Percentiles rank a stretch among this genome's conserved stretches.
phyloP scores from a whole-genome alignment of 2,113 vertebrate species.

The Heteronetta atricapilla region DNA sequence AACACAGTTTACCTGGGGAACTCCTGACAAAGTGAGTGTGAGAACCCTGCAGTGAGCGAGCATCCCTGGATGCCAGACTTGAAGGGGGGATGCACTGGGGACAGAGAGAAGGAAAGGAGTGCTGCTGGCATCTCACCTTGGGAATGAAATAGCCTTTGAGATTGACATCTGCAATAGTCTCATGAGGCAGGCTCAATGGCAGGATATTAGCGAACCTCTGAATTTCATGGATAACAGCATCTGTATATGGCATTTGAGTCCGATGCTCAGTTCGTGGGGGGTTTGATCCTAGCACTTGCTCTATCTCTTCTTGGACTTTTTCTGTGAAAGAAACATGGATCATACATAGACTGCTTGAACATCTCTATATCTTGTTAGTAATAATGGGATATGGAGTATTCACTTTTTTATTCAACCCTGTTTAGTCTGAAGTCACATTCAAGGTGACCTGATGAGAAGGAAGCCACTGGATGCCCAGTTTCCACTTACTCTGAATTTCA shows the following conservation, averaged over 20 bases:
- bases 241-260: slow-evolving; percentile 57
- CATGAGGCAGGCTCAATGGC: slow-evolving; percentile 25
- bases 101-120: not conserved
- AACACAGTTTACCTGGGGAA: not conserved
- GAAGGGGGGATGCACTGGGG: not conserved
- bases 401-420: not conserved
- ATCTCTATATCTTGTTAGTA: not conserved
- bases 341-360: not conserved
- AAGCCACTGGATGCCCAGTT: not conserved
- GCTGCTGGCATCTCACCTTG: slow-evolving; percentile 35
- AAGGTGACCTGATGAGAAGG: not conserved
- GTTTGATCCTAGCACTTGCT: slow-evolving; percentile 29
- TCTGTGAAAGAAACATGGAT: not conserved
- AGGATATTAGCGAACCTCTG: slow-evolving; percentile 65
- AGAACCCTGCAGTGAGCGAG: not conserved
- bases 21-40: not conserved
- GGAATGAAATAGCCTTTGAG: slow-evolving; percentile 67
- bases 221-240: slow-evolving; percentile 67
- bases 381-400: not conserved
- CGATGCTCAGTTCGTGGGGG: slow-evolving; percentile 28
- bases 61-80: not conserved
- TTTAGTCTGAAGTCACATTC: not conserved
- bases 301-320: slow-evolving; percentile 54
- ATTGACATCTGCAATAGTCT: slow-evolving; percentile 34
- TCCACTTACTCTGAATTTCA: slow-evolving; percentile 68